Conservation (phyloP, 1,140 invertebrate genomes). For the Ectropis grisescens region DNA sequence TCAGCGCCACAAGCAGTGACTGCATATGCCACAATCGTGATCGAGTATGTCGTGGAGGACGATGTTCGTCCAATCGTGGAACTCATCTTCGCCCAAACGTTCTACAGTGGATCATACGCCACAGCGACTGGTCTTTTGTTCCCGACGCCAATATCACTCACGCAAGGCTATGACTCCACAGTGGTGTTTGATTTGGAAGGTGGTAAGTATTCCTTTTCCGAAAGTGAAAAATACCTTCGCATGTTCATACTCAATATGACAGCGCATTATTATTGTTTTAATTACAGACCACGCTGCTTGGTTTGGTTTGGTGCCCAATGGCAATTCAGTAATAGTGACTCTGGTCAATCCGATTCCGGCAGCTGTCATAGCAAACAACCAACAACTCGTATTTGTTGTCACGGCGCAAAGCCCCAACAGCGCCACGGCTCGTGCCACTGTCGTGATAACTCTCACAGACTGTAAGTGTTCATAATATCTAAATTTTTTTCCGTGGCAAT, state of each 20-base stretch:
- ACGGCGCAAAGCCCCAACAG: constrained; percentile 20
- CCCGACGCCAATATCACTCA: constrained; percentile 18
- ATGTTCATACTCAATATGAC: constrained; percentile 8
- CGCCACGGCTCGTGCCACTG: constrained; percentile 3
- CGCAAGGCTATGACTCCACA: constrained; percentile 24
- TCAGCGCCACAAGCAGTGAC: constrained; percentile 11
- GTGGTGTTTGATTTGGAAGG: constrained; percentile 29
- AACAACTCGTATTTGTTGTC: constrained; percentile 19
- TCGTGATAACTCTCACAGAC: constrained; percentile 7
- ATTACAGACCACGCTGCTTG: no score
- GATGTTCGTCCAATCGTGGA: constrained; percentile 2
- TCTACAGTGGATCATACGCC: constrained; percentile 25
- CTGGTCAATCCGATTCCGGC: constrained; percentile 12
- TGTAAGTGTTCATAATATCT: constrained; percentile 9
- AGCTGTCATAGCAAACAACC: constrained; percentile 17
- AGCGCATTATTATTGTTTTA: no score
- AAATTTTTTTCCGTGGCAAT: constrained; percentile 20
- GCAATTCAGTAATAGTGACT: constrained; percentile 3
- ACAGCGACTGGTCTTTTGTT: constrained; percentile 19
- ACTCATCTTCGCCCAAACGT: constrained; percentile 22
- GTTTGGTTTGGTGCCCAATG: no score
- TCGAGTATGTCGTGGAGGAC: constrained; percentile 6
- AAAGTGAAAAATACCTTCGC: constrained; percentile 8
- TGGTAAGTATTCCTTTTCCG: constrained; percentile 19
- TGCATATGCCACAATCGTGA: constrained; percentile 15